Evolutionary conservation across 2,113 vertebrate species (phyloP).

Genomic region (Carlito syrichta): DNA sequence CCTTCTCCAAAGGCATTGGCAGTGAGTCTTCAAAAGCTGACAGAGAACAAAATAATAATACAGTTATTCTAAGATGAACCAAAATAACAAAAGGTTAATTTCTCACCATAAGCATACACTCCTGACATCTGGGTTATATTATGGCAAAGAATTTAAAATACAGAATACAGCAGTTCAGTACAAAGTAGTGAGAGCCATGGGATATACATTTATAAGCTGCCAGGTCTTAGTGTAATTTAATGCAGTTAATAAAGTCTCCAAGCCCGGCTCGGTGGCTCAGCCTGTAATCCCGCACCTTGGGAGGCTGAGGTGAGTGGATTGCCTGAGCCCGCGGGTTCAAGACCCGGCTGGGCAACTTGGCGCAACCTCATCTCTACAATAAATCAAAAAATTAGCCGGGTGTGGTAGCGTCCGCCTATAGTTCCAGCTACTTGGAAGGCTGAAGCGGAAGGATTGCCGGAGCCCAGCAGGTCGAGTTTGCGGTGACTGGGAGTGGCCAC

Average conservation of each 20-base stretch:
- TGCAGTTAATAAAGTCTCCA: background rate
- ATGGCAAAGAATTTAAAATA: background rate
- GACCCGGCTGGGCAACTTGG: no score
- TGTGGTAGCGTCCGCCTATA: no score
- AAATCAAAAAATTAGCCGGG: no score
- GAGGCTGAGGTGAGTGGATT: no score
- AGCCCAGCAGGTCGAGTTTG: no score
- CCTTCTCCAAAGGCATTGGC: slow-evolving; percentile 87
- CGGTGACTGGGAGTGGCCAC: no score
- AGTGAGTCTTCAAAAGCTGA: slow-evolving; percentile 89
- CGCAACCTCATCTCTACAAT: no score
- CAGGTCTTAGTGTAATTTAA: background rate
- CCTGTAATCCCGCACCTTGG: no score
- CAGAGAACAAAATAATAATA: slow-evolving; percentile 39
- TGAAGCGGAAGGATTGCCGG: no score
- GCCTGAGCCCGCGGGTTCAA: no score
- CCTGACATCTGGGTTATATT: background rate
- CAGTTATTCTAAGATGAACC: background rate
- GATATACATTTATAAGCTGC: background rate
- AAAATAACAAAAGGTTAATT: background rate
- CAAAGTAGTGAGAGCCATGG: background rate
- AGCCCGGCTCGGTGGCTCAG: no score
- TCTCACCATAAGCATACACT: background rate
- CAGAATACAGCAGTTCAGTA: background rate
- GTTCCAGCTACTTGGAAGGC: no score